Percentiles rank a stretch among this genome's conserved stretches.
Conservation (phyloP, 2,888 invertebrate genomes). For the Psylliodes chrysocephalus region DNA sequence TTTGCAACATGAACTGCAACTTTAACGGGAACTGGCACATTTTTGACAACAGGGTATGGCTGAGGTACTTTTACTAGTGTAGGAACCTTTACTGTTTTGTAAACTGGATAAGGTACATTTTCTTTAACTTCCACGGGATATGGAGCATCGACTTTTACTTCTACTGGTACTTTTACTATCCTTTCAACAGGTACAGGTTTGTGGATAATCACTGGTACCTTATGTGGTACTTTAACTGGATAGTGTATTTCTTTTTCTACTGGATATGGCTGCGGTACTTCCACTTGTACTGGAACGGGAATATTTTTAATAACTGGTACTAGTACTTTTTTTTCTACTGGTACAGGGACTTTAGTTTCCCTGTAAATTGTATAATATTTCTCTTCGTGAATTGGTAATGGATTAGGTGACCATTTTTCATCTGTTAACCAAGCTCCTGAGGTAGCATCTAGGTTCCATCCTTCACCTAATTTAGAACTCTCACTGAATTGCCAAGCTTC, state of each 20-base stretch:
- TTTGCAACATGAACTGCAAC: conserved; percentile 73
- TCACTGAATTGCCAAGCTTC: background rate
- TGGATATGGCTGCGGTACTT: conserved; percentile 80
- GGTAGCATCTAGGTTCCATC: background rate
- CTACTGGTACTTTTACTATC: conserved; percentile 73
- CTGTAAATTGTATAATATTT: conserved; percentile 75
- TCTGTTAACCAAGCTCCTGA: background rate
- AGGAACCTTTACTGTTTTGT: conserved; percentile 44
- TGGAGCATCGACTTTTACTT: conserved; percentile 63
- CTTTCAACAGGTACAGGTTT: conserved; percentile 80
- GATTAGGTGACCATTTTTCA: background rate
- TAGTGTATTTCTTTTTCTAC: conserved; percentile 74
- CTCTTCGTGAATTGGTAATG: conserved; percentile 25
- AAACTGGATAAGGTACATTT: conserved; percentile 44
- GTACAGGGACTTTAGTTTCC: conserved; percentile 72
- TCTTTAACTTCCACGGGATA: conserved; percentile 77
- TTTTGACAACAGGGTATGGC: conserved; percentile 77
- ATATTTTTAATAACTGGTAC: conserved; percentile 70
- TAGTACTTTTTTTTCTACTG: conserved; percentile 75
- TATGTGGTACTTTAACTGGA: conserved; percentile 67
- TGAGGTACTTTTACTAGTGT: conserved; percentile 66
- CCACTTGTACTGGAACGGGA: conserved; percentile 69
- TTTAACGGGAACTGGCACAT: conserved; percentile 75
- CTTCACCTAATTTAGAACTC: background rate
- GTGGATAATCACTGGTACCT: conserved; percentile 71